These are phyloP conservation scores for Teleopsis dalmanni DNA, from an alignment of 1,140 invertebrate species.

Conservation along the genomic window DNA sequence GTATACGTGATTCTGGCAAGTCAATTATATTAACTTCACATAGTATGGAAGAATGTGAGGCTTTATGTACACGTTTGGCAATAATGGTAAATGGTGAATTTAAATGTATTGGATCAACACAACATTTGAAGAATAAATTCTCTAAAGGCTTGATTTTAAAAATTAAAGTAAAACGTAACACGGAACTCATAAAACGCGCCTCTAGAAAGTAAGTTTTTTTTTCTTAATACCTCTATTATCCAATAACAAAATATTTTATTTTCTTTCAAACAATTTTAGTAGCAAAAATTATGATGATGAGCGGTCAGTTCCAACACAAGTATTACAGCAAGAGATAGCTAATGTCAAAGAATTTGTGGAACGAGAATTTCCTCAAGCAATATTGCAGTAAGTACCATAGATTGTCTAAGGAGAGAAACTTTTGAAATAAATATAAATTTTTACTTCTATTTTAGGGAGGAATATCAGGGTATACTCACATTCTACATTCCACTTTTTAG, in stretches of 20 bases:
- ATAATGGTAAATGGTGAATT: conserved; percentile 84
- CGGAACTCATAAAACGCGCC: conserved; percentile 12
- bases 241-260: not conserved
- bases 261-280: not conserved
- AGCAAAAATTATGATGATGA: conserved; percentile 13
- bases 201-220: conserved; percentile 1
- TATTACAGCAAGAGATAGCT: conserved; percentile 17
- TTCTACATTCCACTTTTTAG: conserved; percentile 55
- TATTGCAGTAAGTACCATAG: conserved; percentile 44
- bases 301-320: conserved; percentile 13
- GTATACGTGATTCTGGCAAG: conserved; percentile 55
- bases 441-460: conserved; percentile 42
- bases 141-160: conserved; percentile 56
- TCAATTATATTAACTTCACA: conserved; percentile 72
- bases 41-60: conserved; percentile 84
- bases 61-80: conserved; percentile 72
- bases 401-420: no score
- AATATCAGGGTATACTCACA: conserved; percentile 48
- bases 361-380: conserved; percentile 43
- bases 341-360: conserved; percentile 45
- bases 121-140: conserved; percentile 63
- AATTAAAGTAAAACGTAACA: conserved; percentile 28
- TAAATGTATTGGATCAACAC: conserved; percentile 60
- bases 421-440: not conserved
- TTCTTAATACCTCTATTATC: not conserved